Conservation (phyloP, 2,113 vertebrate species). For the Tupaia chinensis region DNA sequence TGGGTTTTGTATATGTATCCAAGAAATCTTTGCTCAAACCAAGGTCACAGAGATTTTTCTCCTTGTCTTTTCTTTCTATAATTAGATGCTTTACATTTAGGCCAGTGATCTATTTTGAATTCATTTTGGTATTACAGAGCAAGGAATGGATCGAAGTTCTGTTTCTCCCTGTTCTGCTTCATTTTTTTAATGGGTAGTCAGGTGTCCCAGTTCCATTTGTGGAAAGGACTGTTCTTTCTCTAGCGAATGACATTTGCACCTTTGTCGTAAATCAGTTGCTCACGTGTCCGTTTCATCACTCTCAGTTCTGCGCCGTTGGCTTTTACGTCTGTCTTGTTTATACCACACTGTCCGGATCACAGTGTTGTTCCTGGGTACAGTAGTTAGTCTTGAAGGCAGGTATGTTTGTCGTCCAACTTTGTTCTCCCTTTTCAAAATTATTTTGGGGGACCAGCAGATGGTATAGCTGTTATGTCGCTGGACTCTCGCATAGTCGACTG, state of each 20-base stretch:
- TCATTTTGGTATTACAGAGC: neutral
- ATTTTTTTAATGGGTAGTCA: too few species aligned
- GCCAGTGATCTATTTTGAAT: neutral
- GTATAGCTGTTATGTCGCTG: too few species aligned
- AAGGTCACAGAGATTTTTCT: neutral
- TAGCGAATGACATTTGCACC: neutral
- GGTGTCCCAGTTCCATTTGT: neutral
- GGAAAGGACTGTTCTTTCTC: neutral
- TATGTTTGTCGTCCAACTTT: neutral
- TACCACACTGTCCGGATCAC: neutral
- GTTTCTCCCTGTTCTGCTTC: neutral
- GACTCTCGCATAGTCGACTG: too few species aligned
- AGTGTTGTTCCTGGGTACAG: neutral
- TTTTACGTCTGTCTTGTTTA: neutral
- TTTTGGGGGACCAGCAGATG: neutral
- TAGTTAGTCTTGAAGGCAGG: neutral
- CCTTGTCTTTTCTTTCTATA: neutral
- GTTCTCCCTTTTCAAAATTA: neutral
- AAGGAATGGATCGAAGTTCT: neutral
- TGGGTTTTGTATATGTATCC: neutral
- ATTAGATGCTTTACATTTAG: neutral
- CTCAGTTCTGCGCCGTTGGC: neutral
- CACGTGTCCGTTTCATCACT: neutral
- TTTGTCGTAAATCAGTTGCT: neutral
- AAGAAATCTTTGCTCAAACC: neutral